A percentile compares a stretch with the other conserved stretches of the same genome.
These are phyloP conservation scores for Cheirogaleus medius DNA, from an alignment of 2,113 vertebrate species.

Conservation along the genomic window DNA sequence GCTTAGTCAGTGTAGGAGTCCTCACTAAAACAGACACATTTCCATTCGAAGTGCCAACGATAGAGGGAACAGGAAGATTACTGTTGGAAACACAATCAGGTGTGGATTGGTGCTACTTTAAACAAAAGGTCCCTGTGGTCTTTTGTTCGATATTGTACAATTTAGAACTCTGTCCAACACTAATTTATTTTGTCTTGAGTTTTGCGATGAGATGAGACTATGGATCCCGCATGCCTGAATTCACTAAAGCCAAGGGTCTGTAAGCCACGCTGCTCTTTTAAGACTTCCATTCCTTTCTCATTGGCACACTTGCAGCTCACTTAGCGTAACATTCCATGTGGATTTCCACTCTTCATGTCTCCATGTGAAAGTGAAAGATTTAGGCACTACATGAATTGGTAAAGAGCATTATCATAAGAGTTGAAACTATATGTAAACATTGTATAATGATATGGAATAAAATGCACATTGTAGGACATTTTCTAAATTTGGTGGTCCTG, in stretches of 20 bases:
- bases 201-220: slow-evolving; percentile 70
- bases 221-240: slow-evolving; percentile 66
- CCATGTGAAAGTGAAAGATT: slow-evolving; percentile 82
- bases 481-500: slow-evolving; percentile 85
- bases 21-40: slow-evolving; percentile 71
- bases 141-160: slow-evolving; percentile 73
- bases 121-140: slow-evolving; percentile 75
- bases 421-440: slow-evolving; percentile 90
- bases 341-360: slow-evolving; percentile 74
- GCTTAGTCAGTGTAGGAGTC: slow-evolving; percentile 67
- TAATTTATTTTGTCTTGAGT: slow-evolving; percentile 81
- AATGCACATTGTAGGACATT: slow-evolving; percentile 92
- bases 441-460: slow-evolving; percentile 96
- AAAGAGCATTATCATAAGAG: slow-evolving; percentile 87
- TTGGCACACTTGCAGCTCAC: slow-evolving; percentile 67
- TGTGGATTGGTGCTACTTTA: slow-evolving; percentile 92
- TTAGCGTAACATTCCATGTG: slow-evolving; percentile 74
- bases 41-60: slow-evolving; percentile 80
- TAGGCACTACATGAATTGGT: slow-evolving; percentile 77
- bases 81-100: slow-evolving; percentile 66
- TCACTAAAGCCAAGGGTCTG: slow-evolving; percentile 50
- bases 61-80: slow-evolving; percentile 24
- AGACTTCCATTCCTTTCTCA: slow-evolving; percentile 50
- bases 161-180: slow-evolving; percentile 71
- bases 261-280: slow-evolving; percentile 41